Evolutionary conservation across 2,888 invertebrate genomes (phyloP), one percentile per base, ranked within the genome.

Genomic region (Siphlonurus alternatus): DNA sequence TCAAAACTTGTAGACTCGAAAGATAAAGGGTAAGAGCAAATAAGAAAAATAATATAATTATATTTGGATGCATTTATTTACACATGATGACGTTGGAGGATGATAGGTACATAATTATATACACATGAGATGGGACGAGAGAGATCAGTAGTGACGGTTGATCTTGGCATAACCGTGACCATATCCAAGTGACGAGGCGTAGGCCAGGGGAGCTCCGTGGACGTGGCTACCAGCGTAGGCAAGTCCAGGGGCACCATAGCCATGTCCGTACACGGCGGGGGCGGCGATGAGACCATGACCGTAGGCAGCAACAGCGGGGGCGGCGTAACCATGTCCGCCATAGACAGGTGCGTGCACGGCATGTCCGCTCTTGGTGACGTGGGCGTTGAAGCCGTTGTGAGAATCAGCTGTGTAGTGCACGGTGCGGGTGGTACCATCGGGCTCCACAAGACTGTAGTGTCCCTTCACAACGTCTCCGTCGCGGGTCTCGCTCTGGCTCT

Each of bases 341-440:
- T 2, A 25, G 18, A 56, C 53, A 61, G n/a, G n/a, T n/a, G 56
- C 60, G 54, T 61, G 51, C 1, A 15, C 77, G 0, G 80, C 80
- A 66, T 82, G 82, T 1, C 82, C 82, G 66, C 76, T 74, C 70
- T 79, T 78, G 74, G 80, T 81, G 0, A 82, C 82, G 18, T 82
- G 78, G 1, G 82, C 82, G 71, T 82, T 82, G 74, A 82, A 82
- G 65, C 82, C 82, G 71, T 85, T 7, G 84, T 61, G 61, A 38
- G 25, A 23, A 10, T 61, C 61, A 38, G 61, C 61, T 25, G 61
- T 61, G 61, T 61, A 61, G 7, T 61, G 25, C n/a, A 61, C 61
- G 38, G 61, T 61, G 38, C 61, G 61, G 61, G 38, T 20, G 1
- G 61, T 61, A 38, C 61, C 61, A 20, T 61, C 61, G 61, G 61